Evolutionary conservation across 2,888 invertebrate species (phyloP).

Genomic region (Dasysyrphus tricinctus): DNA sequence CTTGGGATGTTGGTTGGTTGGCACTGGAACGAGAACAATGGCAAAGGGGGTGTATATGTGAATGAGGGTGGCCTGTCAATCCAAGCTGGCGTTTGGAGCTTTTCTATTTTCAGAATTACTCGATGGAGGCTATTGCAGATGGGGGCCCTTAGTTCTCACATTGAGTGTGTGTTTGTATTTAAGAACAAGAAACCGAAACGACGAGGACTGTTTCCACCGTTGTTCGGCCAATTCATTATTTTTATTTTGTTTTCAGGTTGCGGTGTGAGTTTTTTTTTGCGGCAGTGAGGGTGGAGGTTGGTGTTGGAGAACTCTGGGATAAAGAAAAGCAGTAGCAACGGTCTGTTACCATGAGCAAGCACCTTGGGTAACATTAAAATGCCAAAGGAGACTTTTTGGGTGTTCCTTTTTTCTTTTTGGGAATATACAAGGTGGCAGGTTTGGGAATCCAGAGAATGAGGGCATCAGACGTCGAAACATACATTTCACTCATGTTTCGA

Average conservation of each 20-base stretch:
- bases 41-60: conserved; percentile 41
- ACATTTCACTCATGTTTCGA: conserved; percentile 64
- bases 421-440: not conserved
- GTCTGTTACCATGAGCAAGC: conserved; percentile 74
- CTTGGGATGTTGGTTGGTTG: not conserved
- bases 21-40: not conserved
- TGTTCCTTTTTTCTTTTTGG: conserved; percentile 6
- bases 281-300: not conserved
- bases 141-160: conserved; percentile 56
- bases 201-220: conserved; percentile 53
- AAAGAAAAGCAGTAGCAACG: conserved; percentile 55
- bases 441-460: conserved; percentile 18
- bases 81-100: conserved; percentile 74
- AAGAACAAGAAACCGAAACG: conserved; percentile 64
- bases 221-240: conserved; percentile 75
- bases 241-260: conserved; percentile 58
- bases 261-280: conserved; percentile 30
- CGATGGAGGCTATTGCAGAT: conserved; percentile 74
- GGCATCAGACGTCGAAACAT: conserved; percentile 55
- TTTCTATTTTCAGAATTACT: conserved; percentile 75
- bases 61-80: conserved; percentile 75
- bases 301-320: not conserved
- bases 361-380: conserved; percentile 75
- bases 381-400: conserved; percentile 69
- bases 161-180: conserved; percentile 46